Evolutionary conservation across 2,113 vertebrate genomes (phyloP), one percentile per base, ranked within the genome.

Genomic region (Channa maculata): DNA sequence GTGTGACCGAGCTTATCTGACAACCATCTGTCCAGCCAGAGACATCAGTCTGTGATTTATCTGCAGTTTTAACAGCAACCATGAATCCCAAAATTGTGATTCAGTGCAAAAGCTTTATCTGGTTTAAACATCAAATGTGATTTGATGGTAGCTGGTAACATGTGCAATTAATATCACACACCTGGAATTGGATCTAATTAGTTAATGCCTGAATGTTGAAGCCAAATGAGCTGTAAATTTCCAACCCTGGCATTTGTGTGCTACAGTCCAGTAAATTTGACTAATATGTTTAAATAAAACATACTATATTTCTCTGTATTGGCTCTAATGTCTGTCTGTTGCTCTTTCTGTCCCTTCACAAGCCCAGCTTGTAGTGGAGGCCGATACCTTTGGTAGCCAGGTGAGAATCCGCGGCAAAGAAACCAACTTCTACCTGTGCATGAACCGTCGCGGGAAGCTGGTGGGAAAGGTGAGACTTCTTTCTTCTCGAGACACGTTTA

Each of bases 361-460:
- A 95, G 94, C 94, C 93, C 94, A 95, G 90, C 94, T 95, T 59
- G 94, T 95, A 91, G 94, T 95, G 93, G 95, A 95, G 89, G 93
- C 94, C 12, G 94, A 95, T 79, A 95, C 94, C 85, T 95, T 95
- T 75, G 95, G 95, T 73, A 95, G 95, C 91, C 95, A 95, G 88
- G 93, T 95, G 89, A 93, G 95, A 92, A 95, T 95, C 83, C 91
- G 93, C 60, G 95, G 95, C 55, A 95, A 94, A 87, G 95, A 95
- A 79, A 95, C 94, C 69, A 93, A 94, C 66, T 94, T 91, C 87
- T 95, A 95, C 91, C 88, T 95, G 89, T 95, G 95, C 89, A 95
- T 95, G 95, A 94, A 94, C 87, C 93, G 91, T 51, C 92, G 93
- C 0, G 95, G 95, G 13, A 95, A 95, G 82, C 92, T 95, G 74